These are phyloP conservation scores for Zenarchopterus dispar DNA, from an alignment of 2,797 vertebrate species.

Conservation along the genomic window DNA sequence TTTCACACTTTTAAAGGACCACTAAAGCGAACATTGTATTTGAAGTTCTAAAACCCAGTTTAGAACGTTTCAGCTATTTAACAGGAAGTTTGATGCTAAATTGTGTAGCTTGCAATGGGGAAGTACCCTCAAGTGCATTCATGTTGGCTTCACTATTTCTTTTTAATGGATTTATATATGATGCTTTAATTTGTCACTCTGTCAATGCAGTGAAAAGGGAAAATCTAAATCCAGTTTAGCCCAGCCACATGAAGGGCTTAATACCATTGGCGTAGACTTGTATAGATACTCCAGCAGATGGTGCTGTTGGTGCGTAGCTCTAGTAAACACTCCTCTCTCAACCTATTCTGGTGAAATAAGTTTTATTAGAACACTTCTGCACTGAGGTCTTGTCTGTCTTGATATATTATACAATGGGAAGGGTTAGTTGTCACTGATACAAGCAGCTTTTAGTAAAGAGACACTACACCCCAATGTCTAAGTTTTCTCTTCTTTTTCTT, in stretches of 20 bases:
- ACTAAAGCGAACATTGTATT: conserved; percentile 74
- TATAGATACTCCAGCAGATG: conserved; percentile 57
- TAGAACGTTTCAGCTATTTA: conserved; percentile 43
- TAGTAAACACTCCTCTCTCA: conserved; percentile 45
- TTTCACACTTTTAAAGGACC: conserved; percentile 78
- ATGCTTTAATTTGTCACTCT: conserved; percentile 61
- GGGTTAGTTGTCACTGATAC: conserved; percentile 63
- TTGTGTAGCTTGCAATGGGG: conserved; percentile 47
- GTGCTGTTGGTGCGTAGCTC: conserved; percentile 53
- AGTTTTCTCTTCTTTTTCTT: conserved; percentile 21
- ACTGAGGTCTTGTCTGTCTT: conserved; percentile 51
- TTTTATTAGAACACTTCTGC: conserved; percentile 48
- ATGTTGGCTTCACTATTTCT: conserved; percentile 49
- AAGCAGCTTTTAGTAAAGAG: conserved; percentile 66
- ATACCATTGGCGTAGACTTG: conserved; percentile 30
- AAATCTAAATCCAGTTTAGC: conserved; percentile 34
- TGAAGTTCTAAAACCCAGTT: conserved; percentile 48
- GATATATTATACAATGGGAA: conserved; percentile 50
- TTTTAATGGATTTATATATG: conserved; percentile 53
- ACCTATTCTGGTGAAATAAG: conserved; percentile 33
- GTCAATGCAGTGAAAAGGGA: conserved; percentile 47
- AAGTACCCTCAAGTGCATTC: conserved; percentile 35
- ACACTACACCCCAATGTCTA: conserved; percentile 67
- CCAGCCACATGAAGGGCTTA: conserved; percentile 17
- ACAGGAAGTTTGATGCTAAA: conserved; percentile 37